Base-by-base conservation (phyloP, 2,113 vertebrate species). In the Diadophis punctatus region DNA sequence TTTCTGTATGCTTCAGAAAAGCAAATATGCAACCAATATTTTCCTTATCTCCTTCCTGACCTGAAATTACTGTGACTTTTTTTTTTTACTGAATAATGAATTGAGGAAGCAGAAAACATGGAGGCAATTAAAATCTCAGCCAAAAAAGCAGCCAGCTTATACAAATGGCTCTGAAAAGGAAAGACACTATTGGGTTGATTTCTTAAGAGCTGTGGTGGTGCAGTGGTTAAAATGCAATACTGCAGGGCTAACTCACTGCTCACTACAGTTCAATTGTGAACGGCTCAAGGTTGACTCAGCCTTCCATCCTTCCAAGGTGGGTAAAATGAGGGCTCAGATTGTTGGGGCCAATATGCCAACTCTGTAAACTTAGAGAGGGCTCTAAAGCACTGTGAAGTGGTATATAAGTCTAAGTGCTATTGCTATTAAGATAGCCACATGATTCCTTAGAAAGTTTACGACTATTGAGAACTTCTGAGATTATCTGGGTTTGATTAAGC, bases 71-170 rank as follows among this genome's bases (percentile, higher is more conserved):
- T 14, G 18, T 74, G 34, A 52, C 58, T 68, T 46, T 88, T 80
- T 92, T 60, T 55, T 92, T 39, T 51, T 88, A 20, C 18, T 80
- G 34, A 80, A 80, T 39, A 80, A 80, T 34, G 10, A 80, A 27
- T 48, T 92, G 23, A 27, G 94, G 55, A n/a, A 52, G 63, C 94
- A 85, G 11, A n/a, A 58, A 91, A 23, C 25, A 0, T 11, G 46
- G 39, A 84, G 86, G 49, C 85, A 88, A 84, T 87, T 68, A 89
- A 89, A 86, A 58, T 53, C 18, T 86, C 90, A 93, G 90, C 49
- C 85, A 58, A 14, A 46, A 88, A 48, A 16, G 39, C 39, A 68
- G 55, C 53, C 9, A 27, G 9, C 86, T 91, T 86, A 43, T 0
- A 53, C 86, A 91, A 89, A 23, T 88, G 90, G 51, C 58, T 87